Evolutionary conservation across 2,113 vertebrate genomes (phyloP).

Genomic region (Lasiurus borealis): DNA sequence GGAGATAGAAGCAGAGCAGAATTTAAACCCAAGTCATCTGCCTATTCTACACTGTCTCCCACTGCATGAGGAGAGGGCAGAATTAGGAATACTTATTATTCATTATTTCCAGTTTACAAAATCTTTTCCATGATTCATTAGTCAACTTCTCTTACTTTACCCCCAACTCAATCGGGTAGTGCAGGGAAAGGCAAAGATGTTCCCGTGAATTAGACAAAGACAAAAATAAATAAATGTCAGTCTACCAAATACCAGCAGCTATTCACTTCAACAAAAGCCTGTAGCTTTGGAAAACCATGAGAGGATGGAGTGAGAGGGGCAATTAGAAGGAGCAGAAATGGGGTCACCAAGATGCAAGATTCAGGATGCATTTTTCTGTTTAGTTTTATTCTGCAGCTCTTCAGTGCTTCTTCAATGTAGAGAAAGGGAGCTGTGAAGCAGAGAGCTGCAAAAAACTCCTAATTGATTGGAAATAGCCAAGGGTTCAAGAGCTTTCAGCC

Average conservation of each 20-base stretch:
- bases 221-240: not conserved
- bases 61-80: accelerated
- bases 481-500: not conserved
- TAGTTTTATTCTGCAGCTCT: not conserved
- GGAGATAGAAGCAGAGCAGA: not conserved
- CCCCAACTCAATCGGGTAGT: not conserved
- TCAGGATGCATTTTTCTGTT: not conserved
- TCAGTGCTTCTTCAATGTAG: not conserved
- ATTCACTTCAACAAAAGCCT: not conserved
- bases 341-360: not conserved
- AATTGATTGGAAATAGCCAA: not conserved
- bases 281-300: not conserved
- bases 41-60: not conserved
- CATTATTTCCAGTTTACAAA: not conserved
- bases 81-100: not conserved
- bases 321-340: not conserved
- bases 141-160: not conserved
- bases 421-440: not conserved
- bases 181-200: slow-evolving; percentile 31
- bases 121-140: not conserved
- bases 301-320: not conserved
- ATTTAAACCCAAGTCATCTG: not conserved
- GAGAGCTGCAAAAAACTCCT: not conserved
- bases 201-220: not conserved
- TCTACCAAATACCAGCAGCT: not conserved